phyloP scores from a whole-genome alignment of 2,797 vertebrate genomes.

The Ceyx erithaca region DNA sequence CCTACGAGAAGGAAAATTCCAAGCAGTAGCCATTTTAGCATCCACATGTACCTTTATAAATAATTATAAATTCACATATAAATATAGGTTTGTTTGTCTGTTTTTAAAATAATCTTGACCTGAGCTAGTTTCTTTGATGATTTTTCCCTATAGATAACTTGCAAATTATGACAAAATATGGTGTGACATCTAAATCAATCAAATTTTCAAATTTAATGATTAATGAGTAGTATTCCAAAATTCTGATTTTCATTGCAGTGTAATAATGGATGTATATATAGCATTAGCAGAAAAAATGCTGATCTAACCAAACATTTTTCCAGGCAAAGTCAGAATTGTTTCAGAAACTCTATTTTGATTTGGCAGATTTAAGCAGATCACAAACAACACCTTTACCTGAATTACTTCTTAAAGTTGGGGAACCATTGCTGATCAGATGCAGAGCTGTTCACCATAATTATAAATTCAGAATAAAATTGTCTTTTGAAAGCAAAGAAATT shows the following conservation, averaged over 20 bases:
- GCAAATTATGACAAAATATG: background rate
- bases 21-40: too few relatives aligned
- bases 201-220: background rate
- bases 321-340: background rate
- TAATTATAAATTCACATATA: background rate
- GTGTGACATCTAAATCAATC: background rate
- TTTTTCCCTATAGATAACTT: background rate
- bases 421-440: conserved; percentile 80
- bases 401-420: conserved; percentile 76
- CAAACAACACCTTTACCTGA: conserved; percentile 50
- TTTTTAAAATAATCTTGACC: background rate
- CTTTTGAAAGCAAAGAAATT: conserved; percentile 63
- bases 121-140: background rate
- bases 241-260: background rate
- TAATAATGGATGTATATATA: background rate
- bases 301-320: background rate
- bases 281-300: background rate
- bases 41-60: background rate
- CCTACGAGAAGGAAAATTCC: too few relatives aligned
- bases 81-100: background rate
- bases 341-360: conserved; percentile 38
- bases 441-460: conserved; percentile 66
- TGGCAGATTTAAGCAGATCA: conserved; percentile 75
- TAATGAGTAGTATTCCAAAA: background rate
- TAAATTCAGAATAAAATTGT: conserved; percentile 61